Conservation (phyloP, 2,797 vertebrate genomes). For the Chaunax sp. region DNA sequence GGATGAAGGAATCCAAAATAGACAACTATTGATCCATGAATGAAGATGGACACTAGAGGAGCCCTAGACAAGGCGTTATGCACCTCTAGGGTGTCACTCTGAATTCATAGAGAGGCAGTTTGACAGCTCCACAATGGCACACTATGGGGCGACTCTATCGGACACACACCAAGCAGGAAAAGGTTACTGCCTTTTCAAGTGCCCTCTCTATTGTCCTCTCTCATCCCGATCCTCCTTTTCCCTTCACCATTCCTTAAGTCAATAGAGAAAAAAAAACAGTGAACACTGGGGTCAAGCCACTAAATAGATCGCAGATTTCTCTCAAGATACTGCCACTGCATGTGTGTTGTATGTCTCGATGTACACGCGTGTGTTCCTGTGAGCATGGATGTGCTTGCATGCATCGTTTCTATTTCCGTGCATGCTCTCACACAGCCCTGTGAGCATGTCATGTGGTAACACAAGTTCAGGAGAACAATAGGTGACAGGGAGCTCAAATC, state of each 20-base stretch:
- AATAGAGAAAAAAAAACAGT: slow-evolving; percentile 62
- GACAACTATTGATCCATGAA: slow-evolving; percentile 84
- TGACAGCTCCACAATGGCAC: slow-evolving; percentile 80
- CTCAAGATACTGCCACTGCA: slow-evolving; percentile 4
- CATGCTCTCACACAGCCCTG: slow-evolving; percentile 40
- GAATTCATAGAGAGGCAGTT: slow-evolving; percentile 79
- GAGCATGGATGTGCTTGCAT: slow-evolving; percentile 26
- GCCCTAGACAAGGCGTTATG: slow-evolving; percentile 74
- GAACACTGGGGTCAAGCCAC: slow-evolving; percentile 60
- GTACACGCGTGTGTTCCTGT: slow-evolving; percentile 19
- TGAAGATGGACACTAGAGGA: slow-evolving; percentile 78
- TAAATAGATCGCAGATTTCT: slow-evolving; percentile 59
- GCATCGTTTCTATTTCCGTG: slow-evolving; percentile 58
- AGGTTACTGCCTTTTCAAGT: slow-evolving; percentile 81
- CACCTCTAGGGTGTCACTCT: slow-evolving; percentile 72
- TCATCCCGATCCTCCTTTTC: slow-evolving; percentile 41
- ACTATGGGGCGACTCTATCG: slow-evolving; percentile 75
- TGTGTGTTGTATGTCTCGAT: slow-evolving; percentile 17
- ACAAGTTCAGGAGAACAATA: slow-evolving; percentile 76
- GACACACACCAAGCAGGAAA: slow-evolving; percentile 73
- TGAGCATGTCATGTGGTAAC: slow-evolving; percentile 52
- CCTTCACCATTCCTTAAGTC: slow-evolving; percentile 55
- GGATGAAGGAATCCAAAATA: slow-evolving; percentile 75
- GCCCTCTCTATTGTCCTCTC: slow-evolving; percentile 67
- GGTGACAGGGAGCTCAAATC: slow-evolving; percentile 77